phyloP scores from a whole-genome alignment of 2,797 vertebrate genomes.

The Columba guinea region DNA sequence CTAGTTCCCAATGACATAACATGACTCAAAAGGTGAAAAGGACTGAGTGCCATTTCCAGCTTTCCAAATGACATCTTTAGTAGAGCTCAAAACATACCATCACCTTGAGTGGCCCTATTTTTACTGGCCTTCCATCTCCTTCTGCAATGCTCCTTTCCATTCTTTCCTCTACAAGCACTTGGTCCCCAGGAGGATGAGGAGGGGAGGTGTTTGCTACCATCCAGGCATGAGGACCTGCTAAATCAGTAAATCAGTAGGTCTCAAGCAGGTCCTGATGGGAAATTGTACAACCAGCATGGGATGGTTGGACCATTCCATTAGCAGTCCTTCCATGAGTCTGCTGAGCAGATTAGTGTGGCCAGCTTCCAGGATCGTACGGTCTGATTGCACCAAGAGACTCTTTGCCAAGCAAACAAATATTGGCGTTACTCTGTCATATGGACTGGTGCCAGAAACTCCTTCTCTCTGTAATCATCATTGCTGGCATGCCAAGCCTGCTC shows the following conservation, averaged over 20 bases:
- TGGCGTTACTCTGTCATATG: background rate
- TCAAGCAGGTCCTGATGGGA: background rate
- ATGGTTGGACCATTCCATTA: background rate
- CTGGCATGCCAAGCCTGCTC: background rate
- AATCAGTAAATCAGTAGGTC: background rate
- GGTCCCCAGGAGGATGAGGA: background rate
- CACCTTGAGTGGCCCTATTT: background rate
- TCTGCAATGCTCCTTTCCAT: background rate
- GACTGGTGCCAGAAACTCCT: background rate
- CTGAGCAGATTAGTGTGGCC: background rate
- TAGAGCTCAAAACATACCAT: background rate
- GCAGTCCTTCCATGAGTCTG: background rate
- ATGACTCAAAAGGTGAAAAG: background rate
- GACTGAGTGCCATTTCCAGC: background rate
- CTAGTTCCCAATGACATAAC: background rate
- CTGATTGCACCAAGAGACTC: background rate
- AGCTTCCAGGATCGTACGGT: background rate
- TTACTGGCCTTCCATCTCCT: background rate
- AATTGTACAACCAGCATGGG: background rate
- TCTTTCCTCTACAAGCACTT: background rate
- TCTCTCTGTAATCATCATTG: background rate
- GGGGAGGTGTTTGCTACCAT: background rate
- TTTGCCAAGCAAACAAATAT: constrained; percentile 16
- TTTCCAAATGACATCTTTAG: background rate
- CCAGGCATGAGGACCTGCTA: background rate